A percentile compares a stretch with the other conserved stretches of the same genome.
These are phyloP conservation scores for Stercorarius parasiticus DNA, from an alignment of 2,113 vertebrate species.

Conservation along the genomic window DNA sequence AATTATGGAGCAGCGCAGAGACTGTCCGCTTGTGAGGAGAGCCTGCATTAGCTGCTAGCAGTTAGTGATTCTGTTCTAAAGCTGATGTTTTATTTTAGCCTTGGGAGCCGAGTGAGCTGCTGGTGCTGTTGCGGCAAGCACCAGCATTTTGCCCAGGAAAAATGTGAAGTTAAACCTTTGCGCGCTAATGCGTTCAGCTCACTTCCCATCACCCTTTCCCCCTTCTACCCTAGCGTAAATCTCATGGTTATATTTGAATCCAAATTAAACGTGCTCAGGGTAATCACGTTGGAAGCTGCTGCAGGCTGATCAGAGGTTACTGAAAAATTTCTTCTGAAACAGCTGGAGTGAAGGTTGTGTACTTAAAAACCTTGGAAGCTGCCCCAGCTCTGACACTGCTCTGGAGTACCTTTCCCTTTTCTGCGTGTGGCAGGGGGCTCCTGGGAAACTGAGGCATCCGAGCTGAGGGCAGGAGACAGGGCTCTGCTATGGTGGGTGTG, in stretches of 20 bases:
- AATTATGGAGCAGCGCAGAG: neutral
- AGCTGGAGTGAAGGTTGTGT: neutral
- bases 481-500: neutral
- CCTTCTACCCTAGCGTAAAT: neutral
- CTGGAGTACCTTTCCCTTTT: neutral
- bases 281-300: neutral
- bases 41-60: neutral
- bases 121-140: neutral
- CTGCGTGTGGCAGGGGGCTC: neutral
- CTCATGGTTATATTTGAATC: neutral
- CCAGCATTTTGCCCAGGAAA: neutral
- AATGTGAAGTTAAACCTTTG: neutral
- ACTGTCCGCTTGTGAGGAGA: neutral
- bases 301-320: neutral
- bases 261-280: neutral
- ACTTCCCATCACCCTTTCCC: neutral
- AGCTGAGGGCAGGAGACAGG: neutral
- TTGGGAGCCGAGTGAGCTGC: neutral
- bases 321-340: neutral
- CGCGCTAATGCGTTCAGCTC: accelerated
- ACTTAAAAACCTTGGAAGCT: neutral
- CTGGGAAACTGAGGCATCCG: neutral
- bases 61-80: neutral
- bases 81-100: neutral
- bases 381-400: neutral